phyloP scores from a whole-genome alignment of 2,113 vertebrate species.

The Polypterus bichir region DNA sequence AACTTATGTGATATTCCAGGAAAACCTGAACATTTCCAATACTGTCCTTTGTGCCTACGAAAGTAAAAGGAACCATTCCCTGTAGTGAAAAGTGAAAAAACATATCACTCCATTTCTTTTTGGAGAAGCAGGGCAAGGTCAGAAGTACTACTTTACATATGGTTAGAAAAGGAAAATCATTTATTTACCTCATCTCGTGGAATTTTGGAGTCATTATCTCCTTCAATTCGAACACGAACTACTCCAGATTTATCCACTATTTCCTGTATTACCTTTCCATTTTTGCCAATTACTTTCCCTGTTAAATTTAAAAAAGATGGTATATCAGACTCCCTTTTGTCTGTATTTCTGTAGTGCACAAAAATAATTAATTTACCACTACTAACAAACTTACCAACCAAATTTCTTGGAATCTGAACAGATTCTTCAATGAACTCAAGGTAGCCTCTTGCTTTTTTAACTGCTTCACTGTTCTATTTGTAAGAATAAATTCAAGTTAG shows the following conservation, averaged over 20 bases:
- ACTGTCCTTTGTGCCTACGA: conserved; percentile 94
- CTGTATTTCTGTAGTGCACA: neutral
- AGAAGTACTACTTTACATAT: neutral
- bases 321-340: conserved; percentile 4
- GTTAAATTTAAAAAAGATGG: conserved; percentile 33
- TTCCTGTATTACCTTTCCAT: conserved; percentile 74
- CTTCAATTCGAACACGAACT: conserved; percentile 70
- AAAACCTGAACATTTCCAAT: conserved; percentile 91
- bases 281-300: conserved; percentile 77
- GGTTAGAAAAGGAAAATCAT: too few relatives aligned
- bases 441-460: conserved; percentile 67
- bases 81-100: conserved; percentile 37
- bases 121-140: conserved; percentile 1
- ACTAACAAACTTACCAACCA: conserved; percentile 56
- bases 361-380: neutral
- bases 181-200: conserved; percentile 61
- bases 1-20: conserved; percentile 91
- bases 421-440: conserved; percentile 71
- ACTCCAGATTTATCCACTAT: conserved; percentile 75
- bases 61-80: conserved; percentile 97
- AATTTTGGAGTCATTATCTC: conserved; percentile 67
- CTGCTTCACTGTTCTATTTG: conserved; percentile 58
- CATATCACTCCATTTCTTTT: neutral
- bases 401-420: conserved; percentile 69
- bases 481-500: conserved; percentile 10